These are phyloP conservation scores for Oxyteleia sp. DNA, from an alignment of 2,888 invertebrate genomes.

Conservation along the genomic window DNA sequence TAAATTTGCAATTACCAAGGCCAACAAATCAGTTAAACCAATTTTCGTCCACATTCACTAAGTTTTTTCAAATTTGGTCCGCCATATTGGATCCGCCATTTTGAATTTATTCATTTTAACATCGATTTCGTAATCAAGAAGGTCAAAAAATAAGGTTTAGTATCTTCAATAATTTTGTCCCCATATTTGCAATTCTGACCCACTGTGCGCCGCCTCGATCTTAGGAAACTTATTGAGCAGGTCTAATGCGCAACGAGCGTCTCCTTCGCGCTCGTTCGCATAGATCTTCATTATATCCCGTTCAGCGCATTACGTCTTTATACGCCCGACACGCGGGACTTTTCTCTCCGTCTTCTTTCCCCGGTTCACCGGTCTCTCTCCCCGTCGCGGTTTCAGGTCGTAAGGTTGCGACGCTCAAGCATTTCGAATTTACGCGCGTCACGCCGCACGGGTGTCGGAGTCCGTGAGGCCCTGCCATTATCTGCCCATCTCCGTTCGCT, in stretches of 20 bases:
- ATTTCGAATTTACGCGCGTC: constrained; percentile 60
- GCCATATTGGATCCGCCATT: too few species aligned
- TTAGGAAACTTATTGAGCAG: constrained; percentile 19
- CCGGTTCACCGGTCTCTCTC: constrained; percentile 4
- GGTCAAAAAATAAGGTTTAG: too few species aligned
- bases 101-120: too few species aligned
- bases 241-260: constrained; percentile 15
- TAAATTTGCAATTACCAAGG: neutral
- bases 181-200: too few species aligned
- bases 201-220: constrained; percentile 1
- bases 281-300: constrained; percentile 54
- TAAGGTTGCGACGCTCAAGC: constrained; percentile 44
- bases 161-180: too few species aligned
- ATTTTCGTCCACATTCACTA: too few species aligned
- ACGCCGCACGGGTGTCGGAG: constrained; percentile 38
- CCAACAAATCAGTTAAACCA: neutral
- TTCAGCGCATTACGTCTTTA: constrained; percentile 53
- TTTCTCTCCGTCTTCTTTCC: constrained; percentile 16
- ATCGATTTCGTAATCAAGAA: too few species aligned
- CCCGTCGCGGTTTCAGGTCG: constrained; percentile 31
- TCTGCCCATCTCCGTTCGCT: constrained; percentile 45
- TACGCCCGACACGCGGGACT: constrained; percentile 23
- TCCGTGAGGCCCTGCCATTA: constrained; percentile 43
- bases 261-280: constrained; percentile 19
- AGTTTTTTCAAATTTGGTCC: too few species aligned